phyloP scores from a whole-genome alignment of 2,888 invertebrate species.

The Heterodera filipjevi region DNA sequence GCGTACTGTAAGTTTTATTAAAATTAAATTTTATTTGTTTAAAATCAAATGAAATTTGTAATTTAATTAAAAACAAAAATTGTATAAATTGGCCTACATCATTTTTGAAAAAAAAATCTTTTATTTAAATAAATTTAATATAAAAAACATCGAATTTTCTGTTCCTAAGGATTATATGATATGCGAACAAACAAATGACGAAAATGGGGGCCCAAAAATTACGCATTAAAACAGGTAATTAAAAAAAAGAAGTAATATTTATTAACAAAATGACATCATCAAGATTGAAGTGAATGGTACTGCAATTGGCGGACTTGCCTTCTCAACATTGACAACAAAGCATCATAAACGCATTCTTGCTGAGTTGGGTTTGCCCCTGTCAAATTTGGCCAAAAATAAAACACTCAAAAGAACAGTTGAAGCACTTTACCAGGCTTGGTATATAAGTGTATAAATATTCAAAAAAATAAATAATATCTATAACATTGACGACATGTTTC shows the following conservation, averaged over 20 bases:
- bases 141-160: background rate
- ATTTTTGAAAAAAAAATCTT: background rate
- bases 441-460: too few relatives aligned
- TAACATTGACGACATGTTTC: too few relatives aligned
- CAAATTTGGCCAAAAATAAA: slow-evolving; percentile 67
- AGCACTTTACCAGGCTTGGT: slow-evolving; percentile 75
- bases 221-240: background rate
- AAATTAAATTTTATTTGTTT: background rate
- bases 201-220: background rate
- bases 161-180: slow-evolving; percentile 41
- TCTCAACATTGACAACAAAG: slow-evolving; percentile 75
- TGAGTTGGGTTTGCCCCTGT: slow-evolving; percentile 36
- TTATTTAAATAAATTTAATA: background rate
- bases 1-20: slow-evolving; percentile 58
- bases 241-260: background rate
- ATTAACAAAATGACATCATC: background rate
- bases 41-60: too few relatives aligned
- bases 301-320: slow-evolving; percentile 84
- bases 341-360: slow-evolving; percentile 47
- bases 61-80: background rate
- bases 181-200: background rate
- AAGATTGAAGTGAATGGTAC: slow-evolving; percentile 18
- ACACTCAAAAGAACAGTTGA: slow-evolving; percentile 81
- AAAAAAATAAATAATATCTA: too few relatives aligned
- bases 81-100: background rate